A percentile compares a stretch with the other conserved stretches of the same genome.
These are phyloP conservation scores for Myotis lucifugus DNA, from an alignment of 2,113 vertebrate species.

Conservation along the genomic window DNA sequence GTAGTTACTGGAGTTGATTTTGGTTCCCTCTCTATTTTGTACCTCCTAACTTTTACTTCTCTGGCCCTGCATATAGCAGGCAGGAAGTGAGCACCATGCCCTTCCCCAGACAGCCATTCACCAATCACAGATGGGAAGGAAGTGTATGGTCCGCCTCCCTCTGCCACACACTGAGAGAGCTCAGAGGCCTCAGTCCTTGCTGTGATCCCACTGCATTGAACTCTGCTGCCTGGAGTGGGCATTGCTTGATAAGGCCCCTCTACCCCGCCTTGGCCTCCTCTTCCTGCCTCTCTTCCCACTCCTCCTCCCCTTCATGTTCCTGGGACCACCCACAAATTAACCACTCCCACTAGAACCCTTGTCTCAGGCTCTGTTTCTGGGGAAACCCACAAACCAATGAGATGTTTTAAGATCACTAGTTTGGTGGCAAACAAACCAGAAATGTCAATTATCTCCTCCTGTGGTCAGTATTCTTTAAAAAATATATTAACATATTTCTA, in stretches of 20 bases:
- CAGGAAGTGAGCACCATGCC: background rate
- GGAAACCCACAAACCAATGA: background rate
- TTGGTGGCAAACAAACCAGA: background rate
- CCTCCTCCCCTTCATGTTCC: background rate
- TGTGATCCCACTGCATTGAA: background rate
- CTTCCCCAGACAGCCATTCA: background rate
- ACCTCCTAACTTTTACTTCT: background rate
- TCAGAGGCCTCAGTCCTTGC: background rate
- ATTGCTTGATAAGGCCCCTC: background rate
- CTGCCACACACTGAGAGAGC: background rate
- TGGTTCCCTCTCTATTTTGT: background rate
- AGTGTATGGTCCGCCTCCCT: background rate
- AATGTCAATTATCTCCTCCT: background rate
- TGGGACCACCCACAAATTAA: background rate
- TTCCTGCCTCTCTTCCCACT: background rate
- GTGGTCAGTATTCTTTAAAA: background rate
- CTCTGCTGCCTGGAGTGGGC: background rate
- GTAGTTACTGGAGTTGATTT: background rate
- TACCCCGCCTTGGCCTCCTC: background rate
- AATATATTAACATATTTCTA: too few relatives aligned
- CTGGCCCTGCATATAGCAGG: background rate
- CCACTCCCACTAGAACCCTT: background rate
- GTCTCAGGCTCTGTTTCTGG: background rate
- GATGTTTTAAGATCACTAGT: background rate
- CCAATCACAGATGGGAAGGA: background rate